Evolutionary conservation across 1,140 invertebrate species (phyloP).

Genomic region (Tribolium castaneum): DNA sequence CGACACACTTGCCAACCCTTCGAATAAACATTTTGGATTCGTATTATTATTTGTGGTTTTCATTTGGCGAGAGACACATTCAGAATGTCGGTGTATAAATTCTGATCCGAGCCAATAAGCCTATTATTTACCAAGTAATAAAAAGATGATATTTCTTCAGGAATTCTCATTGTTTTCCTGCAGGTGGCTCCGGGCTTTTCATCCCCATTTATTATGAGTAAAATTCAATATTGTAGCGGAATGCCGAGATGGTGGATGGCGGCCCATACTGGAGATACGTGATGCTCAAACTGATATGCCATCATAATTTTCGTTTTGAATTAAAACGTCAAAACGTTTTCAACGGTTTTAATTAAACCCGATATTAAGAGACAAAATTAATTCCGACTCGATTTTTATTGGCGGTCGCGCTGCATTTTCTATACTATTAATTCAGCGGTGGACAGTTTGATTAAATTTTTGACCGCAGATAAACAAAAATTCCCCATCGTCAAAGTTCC

Average conservation of each 20-base stretch:
- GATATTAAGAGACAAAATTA: slow-evolving; percentile 10
- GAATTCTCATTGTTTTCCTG: slow-evolving; percentile 46
- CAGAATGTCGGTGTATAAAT: slow-evolving; percentile 37
- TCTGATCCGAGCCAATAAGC: slow-evolving; percentile 42
- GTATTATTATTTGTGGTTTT: slow-evolving; percentile 28
- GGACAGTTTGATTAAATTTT: slow-evolving; percentile 12
- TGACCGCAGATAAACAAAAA: not conserved
- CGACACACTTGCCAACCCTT: slow-evolving; percentile 21
- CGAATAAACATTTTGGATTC: slow-evolving; percentile 27
- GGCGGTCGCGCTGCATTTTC: not conserved
- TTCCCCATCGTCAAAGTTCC: not conserved
- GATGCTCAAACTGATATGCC: slow-evolving; percentile 40
- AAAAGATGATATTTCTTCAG: slow-evolving; percentile 43
- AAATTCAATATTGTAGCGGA: slow-evolving; percentile 48
- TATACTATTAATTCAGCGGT: not conserved
- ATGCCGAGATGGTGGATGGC: slow-evolving; percentile 39
- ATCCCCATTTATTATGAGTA: slow-evolving; percentile 45
- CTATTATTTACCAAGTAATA: slow-evolving; percentile 44
- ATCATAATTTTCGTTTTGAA: slow-evolving; percentile 24
- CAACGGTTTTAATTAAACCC: slow-evolving; percentile 17
- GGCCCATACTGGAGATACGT: slow-evolving; percentile 40
- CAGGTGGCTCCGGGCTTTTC: slow-evolving; percentile 40
- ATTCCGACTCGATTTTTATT: not conserved
- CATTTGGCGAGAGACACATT: not conserved
- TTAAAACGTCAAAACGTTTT: slow-evolving; percentile 26